Evolutionary conservation across 2,888 invertebrate genomes (phyloP), one percentile per base, ranked within the genome.

Genomic region (Folsomia manolachei): DNA sequence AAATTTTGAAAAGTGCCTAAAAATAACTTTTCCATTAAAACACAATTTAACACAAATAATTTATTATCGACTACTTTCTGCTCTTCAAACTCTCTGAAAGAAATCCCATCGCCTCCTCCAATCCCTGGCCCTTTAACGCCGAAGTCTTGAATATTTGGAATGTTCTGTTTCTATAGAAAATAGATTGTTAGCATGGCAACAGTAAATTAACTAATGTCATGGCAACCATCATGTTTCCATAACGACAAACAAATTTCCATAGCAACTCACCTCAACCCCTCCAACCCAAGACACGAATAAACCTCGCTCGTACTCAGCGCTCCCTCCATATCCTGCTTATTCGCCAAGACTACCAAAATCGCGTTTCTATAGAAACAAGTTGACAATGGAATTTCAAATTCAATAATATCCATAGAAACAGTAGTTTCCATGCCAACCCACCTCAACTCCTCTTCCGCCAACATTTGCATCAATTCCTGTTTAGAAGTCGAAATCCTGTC

Each of bases 91-190:
- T 92, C 83, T 93, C 95, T 75, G 94, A 92, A 79, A 95, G 89
- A 98, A 99, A 99, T 85, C 99, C 97, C 99, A 99, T 99, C 75
- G 98, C 97, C 85, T 95, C 95, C 84, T 99, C 97, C 66, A 99
- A 87, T 0, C 99, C 99, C 85, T 97, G 97, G 26, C 98, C 98
- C 85, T 97, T 94, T 80, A 95, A 93, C 63, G 99, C 99, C 0
- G 97, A 97, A 1, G 98, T 97, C 87, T 98, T 98, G 86, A 99
- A 99, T 83, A 99, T 98, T 88, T 97, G 97, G 88, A 99, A 98
- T 83, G 97, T 97, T 83, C 98, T 89, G 86, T 95, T 96, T 85
- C 97, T 95, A 53, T 25, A 66, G 19, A 23, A 23, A 63, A 69
- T 68, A 39, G 14, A 9, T 39, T 9, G 39, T 39, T 9, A 39